phyloP scores from a whole-genome alignment of 1,140 invertebrate genomes.

The Leucophenga varia region DNA sequence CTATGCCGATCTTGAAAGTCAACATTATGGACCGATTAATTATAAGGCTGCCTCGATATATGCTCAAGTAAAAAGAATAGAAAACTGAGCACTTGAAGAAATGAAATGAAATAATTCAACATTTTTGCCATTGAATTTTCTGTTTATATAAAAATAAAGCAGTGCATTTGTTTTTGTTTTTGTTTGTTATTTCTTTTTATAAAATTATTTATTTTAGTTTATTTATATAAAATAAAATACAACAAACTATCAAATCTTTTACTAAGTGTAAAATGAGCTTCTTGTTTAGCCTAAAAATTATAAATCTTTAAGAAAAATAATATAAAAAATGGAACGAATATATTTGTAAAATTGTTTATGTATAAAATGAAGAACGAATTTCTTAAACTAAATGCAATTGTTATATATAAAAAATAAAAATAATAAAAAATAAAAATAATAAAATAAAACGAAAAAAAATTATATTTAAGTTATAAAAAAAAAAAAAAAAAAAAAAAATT shows the following conservation, averaged over 20 bases:
- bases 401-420: constrained; percentile 21
- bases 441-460: background rate
- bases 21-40: constrained; percentile 76
- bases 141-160: too few relatives aligned
- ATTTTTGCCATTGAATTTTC: constrained; percentile 1
- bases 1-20: constrained; percentile 86
- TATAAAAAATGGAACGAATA: background rate
- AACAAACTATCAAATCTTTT: background rate
- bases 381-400: constrained; percentile 31
- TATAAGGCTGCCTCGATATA: constrained; percentile 84
- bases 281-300: constrained; percentile 13
- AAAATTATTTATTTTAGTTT: constrained; percentile 5
- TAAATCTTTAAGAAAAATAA: constrained; percentile 5
- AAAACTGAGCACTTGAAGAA: constrained; percentile 51
- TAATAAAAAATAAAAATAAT: background rate
- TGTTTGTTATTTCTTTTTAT: constrained; percentile 5
- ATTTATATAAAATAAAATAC: constrained; percentile 6
- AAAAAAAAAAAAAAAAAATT: too few relatives aligned
- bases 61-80: constrained; percentile 66
- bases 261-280: constrained; percentile 21
- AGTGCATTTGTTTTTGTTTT: constrained; percentile 27
- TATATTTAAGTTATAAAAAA: constrained; percentile 17
- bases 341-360: constrained; percentile 29
- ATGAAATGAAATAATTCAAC: constrained; percentile 22
- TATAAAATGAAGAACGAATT: constrained; percentile 35